These are phyloP conservation scores for Tiphia femorata DNA, from an alignment of 2,888 invertebrate species.

Conservation along the genomic window DNA sequence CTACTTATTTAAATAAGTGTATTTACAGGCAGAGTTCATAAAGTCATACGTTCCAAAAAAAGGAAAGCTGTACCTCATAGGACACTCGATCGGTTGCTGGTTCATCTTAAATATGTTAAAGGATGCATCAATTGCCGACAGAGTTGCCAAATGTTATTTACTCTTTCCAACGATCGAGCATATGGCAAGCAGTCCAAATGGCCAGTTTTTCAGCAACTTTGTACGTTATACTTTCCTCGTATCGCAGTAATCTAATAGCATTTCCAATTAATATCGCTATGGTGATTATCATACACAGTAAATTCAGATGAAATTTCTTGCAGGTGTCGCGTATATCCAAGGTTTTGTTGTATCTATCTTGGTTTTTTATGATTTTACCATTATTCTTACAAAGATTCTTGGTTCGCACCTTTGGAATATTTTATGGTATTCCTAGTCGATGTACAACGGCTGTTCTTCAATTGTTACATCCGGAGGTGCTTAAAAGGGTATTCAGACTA, in stretches of 20 bases:
- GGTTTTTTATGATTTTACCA: conserved; percentile 74
- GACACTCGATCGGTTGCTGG: conserved; percentile 93
- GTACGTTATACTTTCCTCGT: no score
- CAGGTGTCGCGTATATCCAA: conserved; percentile 69
- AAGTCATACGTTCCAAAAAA: conserved; percentile 78
- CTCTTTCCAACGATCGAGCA: conserved; percentile 90
- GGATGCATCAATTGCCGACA: conserved; percentile 71
- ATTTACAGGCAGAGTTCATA: conserved; percentile 76
- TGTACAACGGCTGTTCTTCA: conserved; percentile 72
- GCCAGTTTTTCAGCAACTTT: conserved; percentile 76
- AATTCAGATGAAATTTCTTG: conserved; percentile 40
- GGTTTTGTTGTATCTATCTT: conserved; percentile 69
- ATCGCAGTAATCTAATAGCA: no score
- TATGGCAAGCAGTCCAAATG: conserved; percentile 83
- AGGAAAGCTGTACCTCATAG: conserved; percentile 84
- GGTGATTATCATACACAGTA: not conserved
- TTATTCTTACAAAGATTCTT: conserved; percentile 69
- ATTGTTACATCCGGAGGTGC: conserved; percentile 73
- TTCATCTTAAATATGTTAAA: conserved; percentile 81
- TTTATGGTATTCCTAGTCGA: conserved; percentile 70
- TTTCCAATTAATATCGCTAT: no score
- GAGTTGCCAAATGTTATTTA: conserved; percentile 77
- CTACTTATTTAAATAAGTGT: not conserved
- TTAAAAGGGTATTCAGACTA: conserved; percentile 78
- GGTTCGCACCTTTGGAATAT: conserved; percentile 72